Base-by-base conservation (phyloP, 1,140 invertebrate genomes). In the Meteorus sp. region DNA sequence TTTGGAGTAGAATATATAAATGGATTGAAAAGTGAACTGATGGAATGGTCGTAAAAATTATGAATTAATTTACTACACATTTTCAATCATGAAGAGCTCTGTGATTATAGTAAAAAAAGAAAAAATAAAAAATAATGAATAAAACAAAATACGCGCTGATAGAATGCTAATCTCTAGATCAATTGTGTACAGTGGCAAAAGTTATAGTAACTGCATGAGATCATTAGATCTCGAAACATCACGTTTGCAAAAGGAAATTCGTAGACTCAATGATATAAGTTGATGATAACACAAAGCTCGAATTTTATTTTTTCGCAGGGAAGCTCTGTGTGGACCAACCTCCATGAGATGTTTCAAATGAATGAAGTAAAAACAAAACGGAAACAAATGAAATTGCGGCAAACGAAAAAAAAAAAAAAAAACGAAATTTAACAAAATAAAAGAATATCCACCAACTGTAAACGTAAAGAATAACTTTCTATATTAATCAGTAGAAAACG, bases 1-100 rank as follows among this genome's bases (percentile, higher is more conserved):
- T 53, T 53, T 20, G 39, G 41, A 35, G 27, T 53, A 39, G 41
- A 53, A 37, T 41, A 43, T 43, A 55, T 35, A 53, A 41, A 39
- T n/a, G n/a, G n/a, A 53, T 43, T 5, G 13, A 39, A 39, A n/a
- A 39, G 15, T 7, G 52, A 55, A 55, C 11, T 55, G 43, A 13
- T 43, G 20, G 37, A 19, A 55, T 9, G 11, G 1, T 2, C 17
- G 22, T 33, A 55, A 54, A 57, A 59, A 50, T 37, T 41, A 33
- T 55, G 43, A 50, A 47, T 58, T 53, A n/a, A n/a, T n/a, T n/a
- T n/a, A n/a, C n/a, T 25, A 61, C 35, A 55, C 62, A 64, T 64
- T 64, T 64, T 64, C 59, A 61, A 56, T 59, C 25, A 56, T 64
- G 61, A 59, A 59, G 56, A 57, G 63, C 63, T 64, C 63, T 64